These are phyloP conservation scores for Thunnus maccoyii DNA, from an alignment of 2,113 vertebrate species.

Conservation along the genomic window DNA sequence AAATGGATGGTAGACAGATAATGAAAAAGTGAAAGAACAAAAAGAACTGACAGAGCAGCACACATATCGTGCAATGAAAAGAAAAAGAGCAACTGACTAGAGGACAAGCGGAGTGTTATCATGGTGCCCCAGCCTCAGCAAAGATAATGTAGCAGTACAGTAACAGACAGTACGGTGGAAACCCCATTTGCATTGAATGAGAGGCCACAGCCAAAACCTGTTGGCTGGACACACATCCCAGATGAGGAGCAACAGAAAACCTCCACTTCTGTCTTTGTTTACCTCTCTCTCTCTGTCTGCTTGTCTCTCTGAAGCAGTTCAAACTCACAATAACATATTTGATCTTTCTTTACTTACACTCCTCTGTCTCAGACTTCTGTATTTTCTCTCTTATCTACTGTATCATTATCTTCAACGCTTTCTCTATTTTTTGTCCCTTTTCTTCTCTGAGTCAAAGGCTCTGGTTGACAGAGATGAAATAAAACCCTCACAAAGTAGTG, in stretches of 20 bases:
- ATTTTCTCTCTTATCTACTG: neutral
- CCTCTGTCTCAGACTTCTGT: neutral
- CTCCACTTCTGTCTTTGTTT: slow-evolving; percentile 27
- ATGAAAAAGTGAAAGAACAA: slow-evolving; percentile 40
- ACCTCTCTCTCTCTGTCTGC: neutral
- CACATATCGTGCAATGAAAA: slow-evolving; percentile 20
- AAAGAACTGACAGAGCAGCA: slow-evolving; percentile 48
- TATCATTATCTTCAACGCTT: neutral
- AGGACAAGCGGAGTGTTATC: slow-evolving; percentile 56
- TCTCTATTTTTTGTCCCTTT: neutral
- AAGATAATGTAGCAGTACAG: slow-evolving; percentile 49
- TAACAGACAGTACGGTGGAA: slow-evolving; percentile 38
- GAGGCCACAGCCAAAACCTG: slow-evolving; percentile 52
- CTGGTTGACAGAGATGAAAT: slow-evolving; percentile 1
- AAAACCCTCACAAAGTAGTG: neutral
- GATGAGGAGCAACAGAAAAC: slow-evolving; percentile 38
- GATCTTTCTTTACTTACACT: neutral
- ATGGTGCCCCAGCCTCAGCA: slow-evolving; percentile 53
- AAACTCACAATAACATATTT: slow-evolving; percentile 29
- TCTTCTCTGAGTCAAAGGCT: slow-evolving; percentile 9
- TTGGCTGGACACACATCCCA: slow-evolving; percentile 52
- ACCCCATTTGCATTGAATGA: slow-evolving; percentile 74
- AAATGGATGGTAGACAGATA: slow-evolving; percentile 15
- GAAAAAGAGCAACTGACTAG: slow-evolving; percentile 3
- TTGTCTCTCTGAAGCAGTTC: slow-evolving; percentile 18